Evolutionary conservation across 2,113 vertebrate species (phyloP), one percentile per base, ranked within the genome.

Genomic region (Chrysemys picta): DNA sequence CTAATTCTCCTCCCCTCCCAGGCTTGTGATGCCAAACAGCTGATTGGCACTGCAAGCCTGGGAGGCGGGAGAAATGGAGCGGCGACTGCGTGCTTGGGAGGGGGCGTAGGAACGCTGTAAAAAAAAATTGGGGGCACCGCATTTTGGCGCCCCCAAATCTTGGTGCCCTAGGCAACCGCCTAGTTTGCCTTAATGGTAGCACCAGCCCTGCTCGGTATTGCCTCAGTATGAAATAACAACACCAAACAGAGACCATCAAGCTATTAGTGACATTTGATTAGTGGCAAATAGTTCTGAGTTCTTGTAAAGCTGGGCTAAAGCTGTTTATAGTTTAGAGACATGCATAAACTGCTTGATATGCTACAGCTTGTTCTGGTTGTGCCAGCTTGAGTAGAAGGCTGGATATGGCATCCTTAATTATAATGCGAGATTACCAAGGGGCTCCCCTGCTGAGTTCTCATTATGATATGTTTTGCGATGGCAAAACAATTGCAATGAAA

Each of bases 391-490:
- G 86, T 94, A 69, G 69, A 86, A 93, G 65, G 88, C 81, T 87
- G 62, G 89, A 84, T 89, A 69, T 80, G 88, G 72, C 62, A 81
- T 4, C 29, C 85, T 82, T 93, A 97, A 98, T 93, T 96, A 94
- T 59, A 90, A 94, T 89, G 38, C 78, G 6, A 93, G 57, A 94
- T 96, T 38, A 79, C 35, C 65, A 90, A 62, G 27, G 65, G 88
- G 92, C 90, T 81, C 92, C 65, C 92, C 53, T 95, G 31, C 69
- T 95, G 79, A 94, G 65, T 95, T 97, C 76, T 19, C 50, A 93
- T 94, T 94, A 87, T 62, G 88, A 96, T 92, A 79, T 78, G 84
- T 94, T 91, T 84, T 93, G 93, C 93, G 83, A 87, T 50, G 79
- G 95, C 29, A 29, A 95, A 97, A 82, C 80, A 95, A 94, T 95